Base-by-base conservation (phyloP, 2,888 invertebrate species). In the Apamea monoglypha region DNA sequence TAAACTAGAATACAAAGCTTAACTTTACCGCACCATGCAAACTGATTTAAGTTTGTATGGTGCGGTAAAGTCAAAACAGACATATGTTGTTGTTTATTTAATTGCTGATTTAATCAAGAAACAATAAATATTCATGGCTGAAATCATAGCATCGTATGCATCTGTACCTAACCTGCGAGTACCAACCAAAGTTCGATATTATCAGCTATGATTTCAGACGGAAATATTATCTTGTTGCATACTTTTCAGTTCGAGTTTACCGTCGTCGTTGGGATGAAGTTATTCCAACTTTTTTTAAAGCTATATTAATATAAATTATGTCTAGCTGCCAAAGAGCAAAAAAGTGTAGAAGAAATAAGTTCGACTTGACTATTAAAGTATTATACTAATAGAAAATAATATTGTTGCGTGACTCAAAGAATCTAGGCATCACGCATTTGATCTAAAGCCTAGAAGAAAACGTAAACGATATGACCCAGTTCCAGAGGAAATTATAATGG, bases 351-450 rank as follows among this genome's bases (percentile, higher is more conserved):
- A 61, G 21, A 44, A 59, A 53, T 53, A 12, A 81, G 32, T 72
- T 63, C 50, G 12, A 53, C 25, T 32, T 4, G 16, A 63, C 44
- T 25, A 69, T 68, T 69, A n/a, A 12, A 81, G 36, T 53, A 36
- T n/a, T n/a, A n/a, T n/a, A 59, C 21, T 44, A 56, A 32, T 21
- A 7, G 21, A 32, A 47, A 32, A 14, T 64, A 70, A 59, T 40
- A 67, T 12, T n/a, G 40, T 82, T 50, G 82, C 85, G 81, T 82
- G 82, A 81, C 69, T 81, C 47, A 16, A 14, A 64, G 32, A 56
- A 80, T 56, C 71, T 84, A 80, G 71, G 44, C 29, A 85, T 70
- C 69, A 61, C 85, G 86, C 85, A 74, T 61, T 70, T 59, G 59
- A 64, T 36, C 64, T 66, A 66, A 81, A 85, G 61, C 86, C 69